phyloP scores from a whole-genome alignment of 2,888 invertebrate genomes.

The Camptogramma bilineatum region DNA sequence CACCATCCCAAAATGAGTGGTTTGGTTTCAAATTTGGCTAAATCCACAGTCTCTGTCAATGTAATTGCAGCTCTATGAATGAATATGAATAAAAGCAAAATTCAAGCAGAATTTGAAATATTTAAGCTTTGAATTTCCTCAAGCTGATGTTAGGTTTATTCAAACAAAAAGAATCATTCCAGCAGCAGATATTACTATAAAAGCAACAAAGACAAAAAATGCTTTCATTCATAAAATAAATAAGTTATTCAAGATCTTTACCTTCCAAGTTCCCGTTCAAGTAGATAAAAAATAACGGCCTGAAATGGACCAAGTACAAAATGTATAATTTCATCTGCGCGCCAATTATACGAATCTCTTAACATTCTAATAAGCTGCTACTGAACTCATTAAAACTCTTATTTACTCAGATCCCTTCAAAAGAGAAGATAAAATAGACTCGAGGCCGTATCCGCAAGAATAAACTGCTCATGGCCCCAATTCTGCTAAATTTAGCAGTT shows the following conservation, averaged over 20 bases:
- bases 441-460: too few species aligned
- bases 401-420: constrained; percentile 47
- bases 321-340: constrained; percentile 20
- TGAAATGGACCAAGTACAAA: constrained; percentile 20
- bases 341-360: constrained; percentile 44
- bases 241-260: not conserved
- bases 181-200: not conserved
- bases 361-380: constrained; percentile 56
- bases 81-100: too few species aligned
- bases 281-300: constrained; percentile 29
- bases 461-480: too few species aligned
- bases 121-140: not conserved
- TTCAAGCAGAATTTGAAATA: not conserved
- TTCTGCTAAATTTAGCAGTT: too few species aligned
- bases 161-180: not conserved
- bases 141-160: too few species aligned
- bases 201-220: not conserved
- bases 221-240: not conserved
- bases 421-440: not conserved
- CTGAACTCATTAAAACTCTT: constrained; percentile 55
- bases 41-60: too few species aligned
- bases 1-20: too few species aligned
- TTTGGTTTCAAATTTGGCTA: too few species aligned
- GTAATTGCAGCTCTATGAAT: too few species aligned
- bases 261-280: constrained; percentile 16